Evolutionary conservation across 2,888 invertebrate species (phyloP).

Genomic region (Dicyrtomina minuta): DNA sequence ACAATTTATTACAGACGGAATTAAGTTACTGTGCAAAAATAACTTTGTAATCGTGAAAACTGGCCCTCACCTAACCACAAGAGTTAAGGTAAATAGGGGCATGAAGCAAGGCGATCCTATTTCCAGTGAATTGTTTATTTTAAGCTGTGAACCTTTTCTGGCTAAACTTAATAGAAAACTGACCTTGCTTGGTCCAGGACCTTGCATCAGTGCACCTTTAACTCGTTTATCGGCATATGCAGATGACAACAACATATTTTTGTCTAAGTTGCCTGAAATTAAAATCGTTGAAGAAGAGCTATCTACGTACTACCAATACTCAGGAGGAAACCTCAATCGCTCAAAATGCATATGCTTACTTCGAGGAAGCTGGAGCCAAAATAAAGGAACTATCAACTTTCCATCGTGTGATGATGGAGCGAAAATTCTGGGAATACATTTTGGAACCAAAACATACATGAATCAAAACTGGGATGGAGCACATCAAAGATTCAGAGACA

Average conservation of each 20-base stretch:
- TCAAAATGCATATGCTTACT: neutral
- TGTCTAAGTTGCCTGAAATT: neutral
- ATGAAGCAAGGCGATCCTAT: constrained; percentile 2
- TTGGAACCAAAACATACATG: neutral
- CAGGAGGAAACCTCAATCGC: neutral
- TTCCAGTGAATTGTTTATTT: neutral
- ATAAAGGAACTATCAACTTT: neutral
- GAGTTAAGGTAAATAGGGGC: neutral
- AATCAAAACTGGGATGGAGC: neutral
- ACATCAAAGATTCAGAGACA: neutral
- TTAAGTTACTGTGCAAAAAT: neutral
- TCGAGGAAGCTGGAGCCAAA: neutral
- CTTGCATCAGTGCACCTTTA: too few species aligned
- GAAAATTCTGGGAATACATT: constrained; percentile 5
- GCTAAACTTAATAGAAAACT: too few species aligned
- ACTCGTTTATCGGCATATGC: neutral
- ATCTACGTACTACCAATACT: neutral
- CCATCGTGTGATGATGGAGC: neutral
- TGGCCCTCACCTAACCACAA: neutral
- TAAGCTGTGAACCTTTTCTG: neutral
- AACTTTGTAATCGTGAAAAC: neutral
- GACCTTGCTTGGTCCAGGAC: too few species aligned
- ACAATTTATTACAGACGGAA: neutral
- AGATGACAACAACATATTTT: neutral
- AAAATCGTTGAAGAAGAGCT: neutral